Percentiles rank a stretch among this genome's conserved stretches.
These are phyloP conservation scores for Gymnodraco acuticeps DNA, from an alignment of 2,797 vertebrate species.

Conservation along the genomic window DNA sequence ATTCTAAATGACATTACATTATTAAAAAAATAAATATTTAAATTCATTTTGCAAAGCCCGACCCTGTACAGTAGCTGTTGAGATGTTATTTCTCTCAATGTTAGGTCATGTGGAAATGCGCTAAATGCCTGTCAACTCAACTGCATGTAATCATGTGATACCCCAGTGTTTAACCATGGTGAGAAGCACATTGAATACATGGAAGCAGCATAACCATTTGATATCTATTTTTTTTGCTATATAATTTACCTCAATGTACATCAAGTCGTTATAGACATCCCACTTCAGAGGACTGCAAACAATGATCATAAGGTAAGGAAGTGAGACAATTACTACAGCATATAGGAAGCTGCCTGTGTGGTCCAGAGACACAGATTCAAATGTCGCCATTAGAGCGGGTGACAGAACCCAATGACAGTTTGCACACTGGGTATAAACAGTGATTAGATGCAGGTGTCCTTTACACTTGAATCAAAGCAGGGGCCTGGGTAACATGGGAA, in stretches of 20 bases:
- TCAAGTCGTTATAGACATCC: conserved; percentile 47
- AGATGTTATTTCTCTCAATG: conserved; percentile 47
- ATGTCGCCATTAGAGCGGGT: conserved; percentile 49
- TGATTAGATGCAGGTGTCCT: conserved; percentile 54
- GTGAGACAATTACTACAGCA: conserved; percentile 52
- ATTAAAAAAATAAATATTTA: conserved; percentile 80
- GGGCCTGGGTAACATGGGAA: conserved; percentile 3
- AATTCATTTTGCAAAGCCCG: conserved; percentile 88
- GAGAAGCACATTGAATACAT: conserved; percentile 10
- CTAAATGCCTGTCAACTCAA: conserved; percentile 42
- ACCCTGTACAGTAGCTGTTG: conserved; percentile 62
- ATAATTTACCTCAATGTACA: conserved; percentile 60
- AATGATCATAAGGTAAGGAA: conserved; percentile 63
- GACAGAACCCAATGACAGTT: conserved; percentile 57
- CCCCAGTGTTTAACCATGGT: conserved; percentile 7
- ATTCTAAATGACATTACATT: conserved; percentile 88
- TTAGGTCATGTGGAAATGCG: conserved; percentile 49
- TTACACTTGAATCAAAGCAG: conserved; percentile 36
- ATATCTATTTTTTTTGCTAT: conserved; percentile 14
- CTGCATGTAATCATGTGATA: conserved; percentile 23
- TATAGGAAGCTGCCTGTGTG: conserved; percentile 75
- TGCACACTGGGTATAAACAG: conserved; percentile 58
- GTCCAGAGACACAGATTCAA: conserved; percentile 55
- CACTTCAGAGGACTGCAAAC: conserved; percentile 47
- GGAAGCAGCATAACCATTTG: background rate